phyloP scores from a whole-genome alignment of 2,888 invertebrate species.

The Mythimna albipuncta region DNA sequence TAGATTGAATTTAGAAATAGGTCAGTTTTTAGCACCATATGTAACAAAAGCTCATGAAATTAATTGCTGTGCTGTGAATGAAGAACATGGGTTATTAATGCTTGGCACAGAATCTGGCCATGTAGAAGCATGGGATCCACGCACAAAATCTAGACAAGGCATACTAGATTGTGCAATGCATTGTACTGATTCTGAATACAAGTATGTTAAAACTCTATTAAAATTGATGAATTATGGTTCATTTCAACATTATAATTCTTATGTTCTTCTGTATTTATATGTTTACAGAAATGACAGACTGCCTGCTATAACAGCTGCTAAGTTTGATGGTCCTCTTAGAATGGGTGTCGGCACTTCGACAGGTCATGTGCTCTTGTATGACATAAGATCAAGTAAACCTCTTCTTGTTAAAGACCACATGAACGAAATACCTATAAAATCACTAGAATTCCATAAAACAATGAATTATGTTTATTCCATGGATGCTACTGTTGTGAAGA shows the following conservation, averaged over 20 bases:
- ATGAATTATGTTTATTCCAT: slow-evolving; percentile 96
- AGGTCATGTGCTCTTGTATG: slow-evolving; percentile 98
- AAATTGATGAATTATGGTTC: background rate
- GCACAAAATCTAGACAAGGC: slow-evolving; percentile 94
- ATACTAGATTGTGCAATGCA: slow-evolving; percentile 95
- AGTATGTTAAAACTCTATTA: slow-evolving; percentile 66
- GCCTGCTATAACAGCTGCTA: slow-evolving; percentile 95
- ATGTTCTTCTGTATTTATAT: background rate
- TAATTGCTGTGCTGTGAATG: slow-evolving; percentile 96
- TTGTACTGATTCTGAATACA: slow-evolving; percentile 88
- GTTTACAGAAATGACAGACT: slow-evolving; percentile 91
- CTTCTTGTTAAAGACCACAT: slow-evolving; percentile 98
- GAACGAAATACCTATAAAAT: slow-evolving; percentile 97
- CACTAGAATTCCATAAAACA: slow-evolving; percentile 95
- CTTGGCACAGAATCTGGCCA: slow-evolving; percentile 97
- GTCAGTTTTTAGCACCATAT: slow-evolving; percentile 97
- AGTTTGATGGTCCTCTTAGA: slow-evolving; percentile 94
- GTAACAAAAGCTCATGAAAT: slow-evolving; percentile 94
- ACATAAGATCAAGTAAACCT: slow-evolving; percentile 97
- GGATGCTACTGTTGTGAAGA: slow-evolving; percentile 96
- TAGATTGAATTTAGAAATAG: slow-evolving; percentile 98
- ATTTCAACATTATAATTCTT: slow-evolving; percentile 7
- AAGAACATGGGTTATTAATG: slow-evolving; percentile 96
- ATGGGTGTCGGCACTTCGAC: slow-evolving; percentile 98
- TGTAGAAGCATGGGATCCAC: slow-evolving; percentile 99